These are phyloP conservation scores for Monochamus alternatus DNA, from an alignment of 2,888 invertebrate genomes.

Conservation along the genomic window DNA sequence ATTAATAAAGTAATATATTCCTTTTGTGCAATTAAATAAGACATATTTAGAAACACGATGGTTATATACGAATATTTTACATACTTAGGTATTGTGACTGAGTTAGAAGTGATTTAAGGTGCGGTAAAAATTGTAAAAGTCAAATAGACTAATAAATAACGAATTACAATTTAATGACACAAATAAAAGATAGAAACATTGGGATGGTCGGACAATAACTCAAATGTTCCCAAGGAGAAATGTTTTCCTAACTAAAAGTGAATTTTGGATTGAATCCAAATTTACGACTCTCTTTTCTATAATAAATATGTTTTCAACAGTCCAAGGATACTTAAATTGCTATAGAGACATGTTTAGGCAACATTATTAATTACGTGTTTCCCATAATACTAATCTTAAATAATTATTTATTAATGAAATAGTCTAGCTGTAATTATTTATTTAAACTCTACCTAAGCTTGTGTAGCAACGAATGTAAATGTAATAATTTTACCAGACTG, in stretches of 20 bases:
- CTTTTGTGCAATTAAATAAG: too few species aligned
- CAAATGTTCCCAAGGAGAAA: constrained; percentile 5
- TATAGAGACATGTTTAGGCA: background rate
- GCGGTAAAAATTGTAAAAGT: constrained; percentile 8
- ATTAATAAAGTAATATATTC: too few species aligned
- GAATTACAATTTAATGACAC: constrained; percentile 20
- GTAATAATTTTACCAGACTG: too few species aligned
- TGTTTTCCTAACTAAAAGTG: background rate
- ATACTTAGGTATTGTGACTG: background rate
- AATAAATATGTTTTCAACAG: constrained; percentile 4
- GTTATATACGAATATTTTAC: too few species aligned
- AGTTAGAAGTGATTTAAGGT: constrained; percentile 15
- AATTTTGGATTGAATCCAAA: constrained; percentile 29
- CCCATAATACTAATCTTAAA: too few species aligned
- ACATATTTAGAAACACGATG: too few species aligned
- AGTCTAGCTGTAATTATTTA: too few species aligned
- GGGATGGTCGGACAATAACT: constrained; percentile 9
- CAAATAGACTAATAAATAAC: constrained; percentile 19
- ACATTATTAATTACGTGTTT: too few species aligned
- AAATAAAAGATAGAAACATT: background rate
- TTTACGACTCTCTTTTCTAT: background rate
- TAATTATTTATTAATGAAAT: too few species aligned
- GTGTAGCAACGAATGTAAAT: too few species aligned
- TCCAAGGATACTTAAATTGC: background rate
- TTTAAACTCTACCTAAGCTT: too few species aligned